Evolutionary conservation across 2,113 vertebrate genomes (phyloP).

Genomic region (Passer montanus): DNA sequence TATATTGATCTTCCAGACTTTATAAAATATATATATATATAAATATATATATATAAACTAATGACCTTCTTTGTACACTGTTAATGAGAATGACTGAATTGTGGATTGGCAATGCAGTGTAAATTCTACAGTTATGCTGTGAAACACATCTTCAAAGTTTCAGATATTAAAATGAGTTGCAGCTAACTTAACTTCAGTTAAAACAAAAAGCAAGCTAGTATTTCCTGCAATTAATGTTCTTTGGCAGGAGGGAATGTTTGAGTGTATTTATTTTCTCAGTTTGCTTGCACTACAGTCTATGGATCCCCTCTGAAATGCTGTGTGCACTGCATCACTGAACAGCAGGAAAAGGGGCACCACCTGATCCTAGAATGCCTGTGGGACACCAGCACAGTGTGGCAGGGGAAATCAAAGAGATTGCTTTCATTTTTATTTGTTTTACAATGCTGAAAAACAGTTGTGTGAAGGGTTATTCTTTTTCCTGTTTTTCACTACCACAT

Average conservation of each 20-base stretch:
- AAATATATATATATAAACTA: conserved; percentile 55
- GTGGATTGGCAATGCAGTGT: conserved; percentile 65
- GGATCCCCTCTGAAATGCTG: conserved; percentile 39
- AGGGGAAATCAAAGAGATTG: neutral
- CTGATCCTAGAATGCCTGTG: neutral
- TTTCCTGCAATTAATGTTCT: conserved; percentile 43
- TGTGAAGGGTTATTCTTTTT: neutral
- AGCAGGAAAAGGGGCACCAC: neutral
- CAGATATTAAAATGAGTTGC: conserved; percentile 66
- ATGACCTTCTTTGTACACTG: conserved; percentile 77
- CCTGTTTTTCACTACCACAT: neutral
- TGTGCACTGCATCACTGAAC: conserved; percentile 36
- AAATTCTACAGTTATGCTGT: conserved; percentile 78
- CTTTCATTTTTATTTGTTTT: neutral
- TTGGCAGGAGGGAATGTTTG: conserved; percentile 44
- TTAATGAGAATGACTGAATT: conserved; percentile 61
- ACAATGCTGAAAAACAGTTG: neutral
- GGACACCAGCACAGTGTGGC: neutral
- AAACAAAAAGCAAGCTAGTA: conserved; percentile 57
- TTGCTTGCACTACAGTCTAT: conserved; percentile 64
- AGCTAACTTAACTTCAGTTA: conserved; percentile 54
- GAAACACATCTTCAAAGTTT: conserved; percentile 77
- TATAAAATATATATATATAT: conserved; percentile 67
- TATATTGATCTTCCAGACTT: conserved; percentile 82
- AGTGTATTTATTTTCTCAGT: conserved; percentile 65